Base-by-base conservation (phyloP, 2,797 vertebrate genomes). In the Melopsittacus undulatus region DNA sequence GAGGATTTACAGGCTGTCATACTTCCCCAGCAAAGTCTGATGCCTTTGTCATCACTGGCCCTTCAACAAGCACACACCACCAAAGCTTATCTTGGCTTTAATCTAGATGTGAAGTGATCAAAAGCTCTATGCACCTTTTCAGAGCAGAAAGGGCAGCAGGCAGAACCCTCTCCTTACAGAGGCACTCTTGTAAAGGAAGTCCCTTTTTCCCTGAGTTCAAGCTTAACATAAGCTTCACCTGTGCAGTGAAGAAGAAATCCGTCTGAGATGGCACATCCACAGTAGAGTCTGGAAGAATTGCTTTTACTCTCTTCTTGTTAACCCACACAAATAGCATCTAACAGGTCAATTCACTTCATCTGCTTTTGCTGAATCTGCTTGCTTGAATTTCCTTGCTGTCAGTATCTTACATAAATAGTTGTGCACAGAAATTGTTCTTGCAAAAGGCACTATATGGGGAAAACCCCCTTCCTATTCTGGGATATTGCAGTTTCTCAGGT, bases 221-320 rank as follows among this genome's bases (percentile, higher is more conserved):
- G 42, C 18, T 26, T 61, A 8, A 19, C 22, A 23, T 22, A 46
- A 88, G n/a, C n/a, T 67, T 23, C 9, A 5, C 21, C 52, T 51
- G 7, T 51, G 57, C 46, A 26, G 32, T n/a, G 43, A 36, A 38
- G 56, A 17, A 56, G 23, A n/a, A 16, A 18, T 56, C 21, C n/a
- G n/a, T n/a, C n/a, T n/a, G 57, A 42, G 27, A 17, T 36, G 29
- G 27, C 45, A 4, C 0, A 0, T 21, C 45, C 1, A 0, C 22
- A 43, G 17, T 54, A 18, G 42, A 75, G 34, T 52, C 19, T 72
- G 61, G 36, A 66, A 74, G 45, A 80, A 62, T 76, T 16, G 16
- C 24, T 32, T 43, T 17, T 46, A 5, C 23, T 34, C 8, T 24
- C 5, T 18, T 6, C 23, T 12, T 36, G 20, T 69, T 72, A 34